Evolutionary conservation across 2,888 invertebrate genomes (phyloP).

Genomic region (Sarcophaga rosellei): DNA sequence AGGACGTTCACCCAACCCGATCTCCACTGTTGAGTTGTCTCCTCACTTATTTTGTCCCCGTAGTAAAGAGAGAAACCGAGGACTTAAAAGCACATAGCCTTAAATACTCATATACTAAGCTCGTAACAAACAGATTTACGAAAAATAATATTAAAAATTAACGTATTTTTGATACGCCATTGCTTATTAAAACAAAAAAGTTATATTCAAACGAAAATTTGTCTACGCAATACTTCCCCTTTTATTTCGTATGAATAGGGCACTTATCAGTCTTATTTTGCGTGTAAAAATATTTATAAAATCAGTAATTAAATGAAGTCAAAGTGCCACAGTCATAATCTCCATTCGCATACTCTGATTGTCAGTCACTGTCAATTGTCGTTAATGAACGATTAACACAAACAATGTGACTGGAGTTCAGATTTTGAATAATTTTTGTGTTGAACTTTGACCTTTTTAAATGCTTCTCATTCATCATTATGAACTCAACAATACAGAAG

Average conservation of each 20-base stretch:
- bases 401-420: constrained; percentile 19
- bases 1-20: no score
- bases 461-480: not conserved
- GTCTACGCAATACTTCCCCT: constrained; percentile 30
- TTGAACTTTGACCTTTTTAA: constrained; percentile 50
- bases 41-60: no score
- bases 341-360: not conserved
- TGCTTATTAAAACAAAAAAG: no score
- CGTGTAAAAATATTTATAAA: constrained; percentile 44
- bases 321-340: not conserved
- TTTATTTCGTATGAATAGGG: not conserved
- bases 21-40: no score
- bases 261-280: constrained; percentile 26
- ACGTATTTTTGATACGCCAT: no score
- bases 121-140: no score
- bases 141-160: no score
- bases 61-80: no score
- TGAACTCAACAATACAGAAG: not conserved
- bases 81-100: no score
- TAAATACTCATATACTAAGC: no score
- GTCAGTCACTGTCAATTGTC: constrained; percentile 16
- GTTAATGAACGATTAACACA: constrained; percentile 20
- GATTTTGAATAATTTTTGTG: constrained; percentile 44
- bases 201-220: not conserved
- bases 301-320: constrained; percentile 35